phyloP scores from a whole-genome alignment of 1,140 invertebrate species.

The Zophobas morio region DNA sequence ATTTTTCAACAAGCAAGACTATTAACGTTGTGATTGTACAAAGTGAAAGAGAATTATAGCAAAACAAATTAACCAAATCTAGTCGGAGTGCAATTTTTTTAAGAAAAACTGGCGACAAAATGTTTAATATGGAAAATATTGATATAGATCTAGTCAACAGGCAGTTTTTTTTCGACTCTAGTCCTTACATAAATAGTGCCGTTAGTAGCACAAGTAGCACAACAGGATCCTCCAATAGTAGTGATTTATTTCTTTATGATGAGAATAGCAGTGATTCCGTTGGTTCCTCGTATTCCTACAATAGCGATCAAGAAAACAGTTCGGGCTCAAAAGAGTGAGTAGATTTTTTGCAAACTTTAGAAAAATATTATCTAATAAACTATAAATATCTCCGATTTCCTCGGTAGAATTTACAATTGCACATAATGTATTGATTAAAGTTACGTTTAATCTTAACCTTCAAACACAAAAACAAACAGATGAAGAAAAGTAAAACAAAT shows the following conservation, averaged over 20 bases:
- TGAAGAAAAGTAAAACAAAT: too few species aligned
- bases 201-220: constrained; percentile 62
- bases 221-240: constrained; percentile 63
- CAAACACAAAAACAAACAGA: too few species aligned
- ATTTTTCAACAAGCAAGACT: constrained; percentile 17
- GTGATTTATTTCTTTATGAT: constrained; percentile 71
- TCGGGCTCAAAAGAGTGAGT: constrained; percentile 68
- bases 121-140: constrained; percentile 73
- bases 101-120: constrained; percentile 57
- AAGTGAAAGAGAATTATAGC: background rate
- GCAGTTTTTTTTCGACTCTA: constrained; percentile 72
- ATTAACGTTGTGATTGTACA: background rate
- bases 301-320: constrained; percentile 73
- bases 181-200: constrained; percentile 66
- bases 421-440: too few species aligned
- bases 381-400: too few species aligned
- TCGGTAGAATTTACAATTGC: too few species aligned
- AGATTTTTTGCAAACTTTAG: constrained; percentile 29
- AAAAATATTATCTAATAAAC: too few species aligned
- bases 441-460: too few species aligned
- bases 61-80: constrained; percentile 2
- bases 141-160: constrained; percentile 71
- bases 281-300: constrained; percentile 70
- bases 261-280: constrained; percentile 71
- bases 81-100: constrained; percentile 45